phyloP scores from a whole-genome alignment of 2,888 invertebrate species.

The Boloria selene region DNA sequence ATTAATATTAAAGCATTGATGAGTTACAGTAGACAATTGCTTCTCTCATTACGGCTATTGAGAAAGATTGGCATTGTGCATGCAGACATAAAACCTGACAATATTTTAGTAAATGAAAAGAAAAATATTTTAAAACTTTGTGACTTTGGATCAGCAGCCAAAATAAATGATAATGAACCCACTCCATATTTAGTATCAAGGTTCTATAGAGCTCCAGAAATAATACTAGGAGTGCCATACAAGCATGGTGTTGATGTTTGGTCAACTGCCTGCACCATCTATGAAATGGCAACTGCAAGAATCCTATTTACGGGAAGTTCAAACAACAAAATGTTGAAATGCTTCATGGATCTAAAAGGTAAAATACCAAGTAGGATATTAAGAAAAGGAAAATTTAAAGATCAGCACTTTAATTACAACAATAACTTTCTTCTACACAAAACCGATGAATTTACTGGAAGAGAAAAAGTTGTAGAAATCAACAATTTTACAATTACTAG shows the following conservation, averaged over 20 bases:
- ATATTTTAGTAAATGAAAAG: conserved; percentile 98
- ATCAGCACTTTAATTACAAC: conserved; percentile 97
- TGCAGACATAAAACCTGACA: conserved; percentile 99
- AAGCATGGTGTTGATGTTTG: conserved; percentile 98
- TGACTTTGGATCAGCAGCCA: conserved; percentile 98
- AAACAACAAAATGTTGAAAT: conserved; percentile 99
- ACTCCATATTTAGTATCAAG: conserved; percentile 99
- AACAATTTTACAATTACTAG: conserved; percentile 90
- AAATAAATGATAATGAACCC: conserved; percentile 96
- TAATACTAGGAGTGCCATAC: conserved; percentile 97
- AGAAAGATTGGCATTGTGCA: conserved; percentile 97
- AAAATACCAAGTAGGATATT: conserved; percentile 97
- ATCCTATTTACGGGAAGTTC: conserved; percentile 98
- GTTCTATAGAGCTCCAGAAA: conserved; percentile 99
- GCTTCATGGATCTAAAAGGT: conserved; percentile 99
- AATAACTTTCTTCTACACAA: conserved; percentile 98
- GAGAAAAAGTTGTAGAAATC: conserved; percentile 97
- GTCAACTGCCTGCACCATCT: conserved; percentile 99
- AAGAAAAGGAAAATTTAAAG: conserved; percentile 95
- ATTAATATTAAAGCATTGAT: conserved; percentile 97
- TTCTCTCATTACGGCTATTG: conserved; percentile 94
- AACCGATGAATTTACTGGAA: conserved; percentile 97
- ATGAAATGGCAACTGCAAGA: conserved; percentile 97
- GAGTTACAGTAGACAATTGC: conserved; percentile 96
- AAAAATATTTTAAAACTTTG: conserved; percentile 97